A percentile compares a stretch with the other conserved stretches of the same genome.
Evolutionary conservation across 23 tunicate genomes (phyloP).

Genomic region (Trididemnum miniatum): DNA sequence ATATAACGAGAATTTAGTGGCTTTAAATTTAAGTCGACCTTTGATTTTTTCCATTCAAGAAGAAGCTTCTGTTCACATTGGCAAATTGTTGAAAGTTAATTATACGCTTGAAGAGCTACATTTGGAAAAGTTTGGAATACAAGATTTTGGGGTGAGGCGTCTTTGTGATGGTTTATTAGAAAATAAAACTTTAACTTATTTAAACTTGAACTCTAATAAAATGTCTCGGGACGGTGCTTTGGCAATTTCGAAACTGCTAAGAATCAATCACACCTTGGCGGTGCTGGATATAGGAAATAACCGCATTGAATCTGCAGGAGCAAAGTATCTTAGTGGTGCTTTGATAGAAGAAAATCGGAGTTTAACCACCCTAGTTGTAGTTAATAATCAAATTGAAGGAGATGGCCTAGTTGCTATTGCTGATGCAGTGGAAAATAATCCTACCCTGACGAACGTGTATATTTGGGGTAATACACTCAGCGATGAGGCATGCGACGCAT

Average conservation of each 20-base stretch:
- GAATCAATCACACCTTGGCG: conserved; percentile 67
- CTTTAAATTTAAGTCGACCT: conserved; percentile 72
- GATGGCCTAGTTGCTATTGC: conserved; percentile 62
- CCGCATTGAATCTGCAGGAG: conserved; percentile 78
- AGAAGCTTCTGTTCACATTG: conserved; percentile 74
- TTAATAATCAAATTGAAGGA: conserved; percentile 54
- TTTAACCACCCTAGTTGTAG: conserved; percentile 55
- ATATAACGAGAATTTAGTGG: conserved; percentile 57
- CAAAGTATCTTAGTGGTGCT: conserved; percentile 44
- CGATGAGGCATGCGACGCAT: conserved; percentile 50
- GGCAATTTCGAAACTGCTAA: conserved; percentile 42
- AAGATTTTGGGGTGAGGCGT: conserved; percentile 77
- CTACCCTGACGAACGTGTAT: conserved; percentile 64
- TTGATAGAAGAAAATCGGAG: conserved; percentile 49
- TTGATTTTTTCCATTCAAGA: conserved; percentile 75
- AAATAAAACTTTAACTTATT: conserved; percentile 59
- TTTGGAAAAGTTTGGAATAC: conserved; percentile 54
- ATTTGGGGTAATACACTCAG: conserved; percentile 83
- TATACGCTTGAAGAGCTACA: conserved; percentile 64
- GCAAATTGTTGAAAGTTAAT: conserved; percentile 74
- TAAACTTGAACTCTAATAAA: conserved; percentile 73
- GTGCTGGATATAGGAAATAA: conserved; percentile 75
- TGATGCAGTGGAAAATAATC: conserved; percentile 43
- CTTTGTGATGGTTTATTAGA: conserved; percentile 76
- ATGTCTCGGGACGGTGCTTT: conserved; percentile 76